Evolutionary conservation across 2,797 vertebrate genomes (phyloP), one percentile per base, ranked within the genome.

Genomic region (Lagorchestes hirsutus): DNA sequence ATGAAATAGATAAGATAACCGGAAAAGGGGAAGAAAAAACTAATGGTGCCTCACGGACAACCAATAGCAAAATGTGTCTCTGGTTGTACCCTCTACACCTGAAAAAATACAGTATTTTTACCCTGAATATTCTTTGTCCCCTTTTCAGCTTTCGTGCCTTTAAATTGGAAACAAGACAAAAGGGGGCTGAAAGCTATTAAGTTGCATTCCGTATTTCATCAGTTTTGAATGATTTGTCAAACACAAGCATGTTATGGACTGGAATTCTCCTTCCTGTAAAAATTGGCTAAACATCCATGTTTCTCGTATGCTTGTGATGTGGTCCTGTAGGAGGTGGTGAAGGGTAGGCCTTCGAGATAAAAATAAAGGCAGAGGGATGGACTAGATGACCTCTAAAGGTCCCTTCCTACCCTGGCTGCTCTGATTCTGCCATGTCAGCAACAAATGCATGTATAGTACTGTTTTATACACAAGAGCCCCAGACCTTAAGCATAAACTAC

Each of bases 251-350:
- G 10, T 58, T 94, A 94, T 52, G 13, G 90, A 87, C 34, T 27
- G 34, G 95, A 94, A 57, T 95, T 87, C 93, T 91, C 96, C 95
- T 92, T 96, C 59, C 90, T 67, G 91, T 74, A 90, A 96, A 94
- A 97, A 97, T 93, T 95, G 54, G 67, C 91, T 95, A 92, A 97
- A 96, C 28, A 92, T 55, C 93, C 95, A 96, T 93, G 95, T 96
- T 96, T 97, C 96, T 97, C 91, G 93, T 95, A 92, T 46, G 90
- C 92, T 92, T 93, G 67, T 34, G 10, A 50, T 87, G 74, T 96
- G 93, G 95, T 54, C 90, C n/a, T 92, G 87, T 95, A 94, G 94
- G 10, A n/a, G 50, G 93, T 95, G 92, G 91, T 46, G 90, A 46
- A 94, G 93, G 93, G 52, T 0, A 87, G 24, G 74, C 27, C 4